Base-by-base conservation (phyloP, 1,140 invertebrate genomes). In the Scaptomyza hsui region DNA sequence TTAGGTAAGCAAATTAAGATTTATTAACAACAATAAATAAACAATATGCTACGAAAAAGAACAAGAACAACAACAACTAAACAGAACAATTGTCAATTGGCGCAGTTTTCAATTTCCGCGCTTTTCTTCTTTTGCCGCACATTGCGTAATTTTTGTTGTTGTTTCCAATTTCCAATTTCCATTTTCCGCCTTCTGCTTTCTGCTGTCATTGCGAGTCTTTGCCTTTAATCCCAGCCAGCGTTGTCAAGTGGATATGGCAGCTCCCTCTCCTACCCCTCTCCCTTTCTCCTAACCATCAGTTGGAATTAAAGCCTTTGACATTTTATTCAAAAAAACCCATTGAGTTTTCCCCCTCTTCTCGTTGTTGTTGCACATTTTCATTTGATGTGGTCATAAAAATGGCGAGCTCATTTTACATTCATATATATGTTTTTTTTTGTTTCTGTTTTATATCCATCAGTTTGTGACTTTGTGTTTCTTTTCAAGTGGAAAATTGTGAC, bases 21-120 rank as follows among this genome's bases (percentile, higher is more conserved):
- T 89, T 89, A 89, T 90, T 90, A 78, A 78, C 78, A 68, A 61
- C 69, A 85, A 76, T 89, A 83, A 88, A 88, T 88, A 86, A 86
- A 88, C 81, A 86, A 52, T 77, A 86, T 80, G 61, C 5, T 64
- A 56, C 12, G 29, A 1, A 6, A 15, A 49, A 37, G 48, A 35
- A 56, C 51, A 62, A 65, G 15, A 57, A 70, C 13, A 49, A 39
- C 55, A 37, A 49, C 56, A 62, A 65, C 24, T 21, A 13, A 47
- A 47, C 41, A 52, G 57, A 57, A 47, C 42, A 64, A 67, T 67
- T 39, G 24, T 42, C 74, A 63, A 65, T 83, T 82, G 49, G 37
- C 56, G 47, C 39, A 55, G 10, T 44, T 73, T 62, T 69, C 37
- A 21, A 51, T 76, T 75, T 72, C 67, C 72, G 47, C 52, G 55